phyloP scores from a whole-genome alignment of 2,113 vertebrate species.

The Copsychus sechellarum region DNA sequence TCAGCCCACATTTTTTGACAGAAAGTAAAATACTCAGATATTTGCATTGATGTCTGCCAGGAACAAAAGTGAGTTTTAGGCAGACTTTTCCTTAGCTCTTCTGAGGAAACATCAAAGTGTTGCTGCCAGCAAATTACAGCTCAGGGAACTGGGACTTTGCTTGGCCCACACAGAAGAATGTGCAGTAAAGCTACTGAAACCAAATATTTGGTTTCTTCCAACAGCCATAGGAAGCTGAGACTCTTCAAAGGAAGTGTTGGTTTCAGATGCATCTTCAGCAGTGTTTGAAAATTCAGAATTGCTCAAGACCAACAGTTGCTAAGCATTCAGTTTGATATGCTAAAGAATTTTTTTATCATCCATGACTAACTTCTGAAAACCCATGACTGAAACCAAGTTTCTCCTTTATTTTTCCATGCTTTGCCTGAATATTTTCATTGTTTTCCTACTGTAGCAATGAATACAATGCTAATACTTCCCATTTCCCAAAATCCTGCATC shows the following conservation, averaged over 20 bases:
- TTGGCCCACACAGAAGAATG: not conserved
- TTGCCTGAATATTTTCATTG: not conserved
- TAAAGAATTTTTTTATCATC: not conserved
- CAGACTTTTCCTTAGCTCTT: not conserved
- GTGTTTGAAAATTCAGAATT: slow-evolving; percentile 24
- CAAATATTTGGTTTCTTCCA: slow-evolving; percentile 21
- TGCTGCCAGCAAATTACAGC: slow-evolving; percentile 38
- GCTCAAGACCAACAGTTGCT: not conserved
- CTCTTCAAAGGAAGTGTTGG: not conserved
- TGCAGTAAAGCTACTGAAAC: not conserved
- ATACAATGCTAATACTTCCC: not conserved
- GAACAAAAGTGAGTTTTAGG: slow-evolving; percentile 23
- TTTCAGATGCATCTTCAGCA: slow-evolving; percentile 6
- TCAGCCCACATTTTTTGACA: not conserved
- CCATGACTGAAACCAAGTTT: not conserved
- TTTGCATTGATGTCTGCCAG: not conserved
- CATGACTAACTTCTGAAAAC: not conserved
- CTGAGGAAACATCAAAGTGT: slow-evolving; percentile 36
- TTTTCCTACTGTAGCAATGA: not conserved
- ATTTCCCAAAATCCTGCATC: not conserved
- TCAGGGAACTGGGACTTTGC: not conserved
- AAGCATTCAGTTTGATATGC: not conserved
- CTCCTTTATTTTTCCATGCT: not conserved
- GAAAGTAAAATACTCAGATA: not conserved
- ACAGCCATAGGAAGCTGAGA: not conserved